These are phyloP conservation scores for Enteromius thamalakanensis DNA, from an alignment of 2,797 vertebrate species.

Conservation along the genomic window DNA sequence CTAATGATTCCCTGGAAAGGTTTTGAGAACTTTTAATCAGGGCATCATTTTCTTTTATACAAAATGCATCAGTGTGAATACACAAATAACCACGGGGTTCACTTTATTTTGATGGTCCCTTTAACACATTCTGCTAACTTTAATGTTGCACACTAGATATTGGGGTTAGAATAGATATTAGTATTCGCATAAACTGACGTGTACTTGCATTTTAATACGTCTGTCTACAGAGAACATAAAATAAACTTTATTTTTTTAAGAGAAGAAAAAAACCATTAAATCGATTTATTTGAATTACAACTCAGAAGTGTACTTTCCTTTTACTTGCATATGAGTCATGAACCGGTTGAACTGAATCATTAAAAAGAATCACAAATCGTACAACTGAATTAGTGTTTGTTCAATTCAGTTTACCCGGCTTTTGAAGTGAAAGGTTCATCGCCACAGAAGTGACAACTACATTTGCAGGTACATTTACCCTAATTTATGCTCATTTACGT, in stretches of 20 bases:
- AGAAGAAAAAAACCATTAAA: no score
- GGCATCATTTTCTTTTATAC: neutral
- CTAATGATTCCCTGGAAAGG: neutral
- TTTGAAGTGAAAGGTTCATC: neutral
- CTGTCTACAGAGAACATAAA: neutral
- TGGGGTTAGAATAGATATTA: no score
- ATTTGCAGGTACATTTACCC: constrained; percentile 12
- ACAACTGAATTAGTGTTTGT: neutral
- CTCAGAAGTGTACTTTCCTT: neutral
- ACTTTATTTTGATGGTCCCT: no score
- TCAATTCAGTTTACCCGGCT: neutral
- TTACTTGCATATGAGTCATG: neutral
- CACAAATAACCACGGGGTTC: neutral
- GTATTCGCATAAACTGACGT: no score
- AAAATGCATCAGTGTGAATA: neutral
- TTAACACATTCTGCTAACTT: no score
- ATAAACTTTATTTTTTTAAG: neutral
- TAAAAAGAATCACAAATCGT: neutral
- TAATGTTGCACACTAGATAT: no score
- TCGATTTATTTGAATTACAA: neutral
- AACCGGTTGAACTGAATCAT: neutral
- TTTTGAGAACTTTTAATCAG: neutral
- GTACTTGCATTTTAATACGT: neutral
- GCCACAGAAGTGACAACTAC: neutral
- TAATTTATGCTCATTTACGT: neutral